Percentiles rank a stretch among this genome's conserved stretches.
Conservation (phyloP, 1,140 invertebrate species). For the Zaprionus ornatus region DNA sequence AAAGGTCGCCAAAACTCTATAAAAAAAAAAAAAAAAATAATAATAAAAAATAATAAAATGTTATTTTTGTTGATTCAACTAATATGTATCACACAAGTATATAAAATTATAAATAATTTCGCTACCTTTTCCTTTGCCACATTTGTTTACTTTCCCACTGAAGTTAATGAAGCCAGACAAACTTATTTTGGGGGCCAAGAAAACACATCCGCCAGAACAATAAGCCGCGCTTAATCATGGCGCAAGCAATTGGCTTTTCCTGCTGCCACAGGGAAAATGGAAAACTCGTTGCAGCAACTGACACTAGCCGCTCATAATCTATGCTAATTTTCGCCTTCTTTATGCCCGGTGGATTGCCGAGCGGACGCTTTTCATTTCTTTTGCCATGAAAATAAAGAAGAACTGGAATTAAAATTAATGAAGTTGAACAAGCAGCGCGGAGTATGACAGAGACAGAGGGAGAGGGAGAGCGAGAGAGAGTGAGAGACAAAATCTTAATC, state of each 20-base stretch:
- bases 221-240: conserved; percentile 57
- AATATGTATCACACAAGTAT: too few species aligned
- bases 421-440: conserved; percentile 52
- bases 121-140: not conserved
- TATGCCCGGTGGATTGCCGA: conserved; percentile 48
- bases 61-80: too few species aligned
- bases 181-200: conserved; percentile 2
- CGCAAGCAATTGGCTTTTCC: conserved; percentile 52
- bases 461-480: conserved; percentile 14
- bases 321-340: conserved; percentile 68
- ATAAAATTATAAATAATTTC: not conserved
- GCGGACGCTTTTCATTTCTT: conserved; percentile 48
- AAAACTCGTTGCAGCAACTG: conserved; percentile 17
- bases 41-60: too few species aligned
- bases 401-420: conserved; percentile 72
- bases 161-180: conserved; percentile 39
- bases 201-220: conserved; percentile 26
- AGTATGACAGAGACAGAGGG: conserved; percentile 4
- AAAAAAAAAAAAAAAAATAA: too few species aligned
- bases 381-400: conserved; percentile 35
- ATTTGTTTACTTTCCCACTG: not conserved
- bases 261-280: conserved; percentile 23
- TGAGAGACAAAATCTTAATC: conserved; percentile 67
- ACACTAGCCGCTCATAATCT: conserved; percentile 65
- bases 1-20: too few species aligned